Conservation (phyloP, 2,797 vertebrate species). For the Hydrocynus forskahlii region DNA sequence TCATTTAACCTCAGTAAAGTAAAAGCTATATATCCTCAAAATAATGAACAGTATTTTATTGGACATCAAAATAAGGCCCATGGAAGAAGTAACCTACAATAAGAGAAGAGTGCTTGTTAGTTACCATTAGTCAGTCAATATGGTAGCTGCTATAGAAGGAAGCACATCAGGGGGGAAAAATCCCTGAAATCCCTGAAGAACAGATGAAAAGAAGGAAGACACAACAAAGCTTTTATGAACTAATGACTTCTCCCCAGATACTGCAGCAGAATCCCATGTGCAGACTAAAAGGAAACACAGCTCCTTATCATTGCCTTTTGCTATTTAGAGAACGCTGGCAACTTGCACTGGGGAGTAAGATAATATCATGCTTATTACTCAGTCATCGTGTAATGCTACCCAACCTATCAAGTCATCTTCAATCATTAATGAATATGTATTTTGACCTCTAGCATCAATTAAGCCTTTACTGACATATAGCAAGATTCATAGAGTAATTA, state of each 20-base stretch:
- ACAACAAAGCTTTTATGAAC: conserved; percentile 24
- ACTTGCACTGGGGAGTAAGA: not conserved
- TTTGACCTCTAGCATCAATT: not conserved
- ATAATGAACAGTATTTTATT: not conserved
- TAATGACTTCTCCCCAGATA: conserved; percentile 19
- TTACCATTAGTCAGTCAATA: not conserved
- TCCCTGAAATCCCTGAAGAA: not conserved
- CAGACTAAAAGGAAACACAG: conserved; percentile 4
- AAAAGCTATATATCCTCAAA: not conserved
- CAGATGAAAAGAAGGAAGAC: conserved; percentile 21
- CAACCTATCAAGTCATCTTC: not conserved
- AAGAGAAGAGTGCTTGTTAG: not conserved
- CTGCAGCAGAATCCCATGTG: conserved; percentile 1
- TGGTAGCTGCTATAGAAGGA: not conserved
- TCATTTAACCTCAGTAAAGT: not conserved
- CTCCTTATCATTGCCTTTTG: not conserved
- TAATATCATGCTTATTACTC: not conserved
- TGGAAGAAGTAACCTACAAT: not conserved
- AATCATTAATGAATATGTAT: not conserved
- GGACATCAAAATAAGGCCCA: not conserved
- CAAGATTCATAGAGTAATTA: not conserved
- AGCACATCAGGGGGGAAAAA: not conserved
- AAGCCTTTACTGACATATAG: not conserved
- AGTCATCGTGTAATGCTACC: not conserved
- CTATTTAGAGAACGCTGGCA: not conserved